Conservation (phyloP, 1,140 invertebrate genomes). For the Adoxophyes honmai region DNA sequence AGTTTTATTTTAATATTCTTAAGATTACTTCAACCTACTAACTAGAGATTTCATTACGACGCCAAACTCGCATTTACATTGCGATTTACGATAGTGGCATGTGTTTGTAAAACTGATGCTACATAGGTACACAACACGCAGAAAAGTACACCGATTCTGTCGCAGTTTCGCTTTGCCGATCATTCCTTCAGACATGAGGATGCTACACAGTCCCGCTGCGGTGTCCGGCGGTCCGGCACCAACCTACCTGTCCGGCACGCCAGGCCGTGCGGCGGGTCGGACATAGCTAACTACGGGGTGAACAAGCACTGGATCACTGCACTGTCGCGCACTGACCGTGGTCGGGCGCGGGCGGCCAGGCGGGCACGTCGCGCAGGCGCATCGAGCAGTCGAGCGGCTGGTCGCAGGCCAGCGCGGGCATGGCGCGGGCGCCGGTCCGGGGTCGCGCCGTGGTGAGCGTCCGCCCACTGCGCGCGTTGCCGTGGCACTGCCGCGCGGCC, state of each 20-base stretch:
- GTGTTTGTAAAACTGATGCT: no score
- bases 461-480: conserved; percentile 61
- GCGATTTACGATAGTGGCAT: no score
- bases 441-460: conserved; percentile 64
- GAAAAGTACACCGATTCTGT: no score
- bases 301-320: conserved; percentile 1
- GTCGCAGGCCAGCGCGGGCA: conserved; percentile 72
- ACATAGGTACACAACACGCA: no score
- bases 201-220: conserved; percentile 6
- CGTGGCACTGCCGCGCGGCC: conserved; percentile 62
- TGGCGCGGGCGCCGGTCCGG: conserved; percentile 64
- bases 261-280: conserved; percentile 18
- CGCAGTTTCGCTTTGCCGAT: no score
- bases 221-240: background rate
- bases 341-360: conserved; percentile 54
- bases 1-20: no score
- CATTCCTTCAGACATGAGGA: no score
- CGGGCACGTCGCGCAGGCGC: conserved; percentile 64
- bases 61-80: no score
- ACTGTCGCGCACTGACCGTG: conserved; percentile 52
- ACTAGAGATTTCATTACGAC: no score
- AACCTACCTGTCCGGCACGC: conserved; percentile 5
- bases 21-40: no score
- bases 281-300: background rate
- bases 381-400: conserved; percentile 73